Conservation (phyloP, 2,888 invertebrate genomes). For the Parelbella ahira region DNA sequence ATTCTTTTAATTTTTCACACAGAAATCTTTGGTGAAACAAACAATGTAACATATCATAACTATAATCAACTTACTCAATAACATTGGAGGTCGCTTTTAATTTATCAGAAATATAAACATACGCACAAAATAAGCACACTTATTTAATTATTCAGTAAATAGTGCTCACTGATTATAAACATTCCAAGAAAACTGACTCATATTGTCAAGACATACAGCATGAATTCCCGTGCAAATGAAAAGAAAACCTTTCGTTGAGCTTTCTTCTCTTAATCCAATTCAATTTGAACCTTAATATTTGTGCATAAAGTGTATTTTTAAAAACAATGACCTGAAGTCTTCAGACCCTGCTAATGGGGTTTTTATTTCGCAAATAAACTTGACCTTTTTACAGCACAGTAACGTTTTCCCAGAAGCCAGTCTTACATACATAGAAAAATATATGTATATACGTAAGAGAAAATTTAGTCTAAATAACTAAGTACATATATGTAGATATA, state of each 20-base stretch:
- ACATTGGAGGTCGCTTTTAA: no score
- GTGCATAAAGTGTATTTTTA: background rate
- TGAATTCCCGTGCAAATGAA: background rate
- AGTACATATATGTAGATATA: no score
- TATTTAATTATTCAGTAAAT: slow-evolving; percentile 19
- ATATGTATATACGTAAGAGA: no score
- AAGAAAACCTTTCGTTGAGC: background rate
- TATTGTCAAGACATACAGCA: background rate
- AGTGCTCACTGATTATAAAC: background rate
- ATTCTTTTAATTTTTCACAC: no score
- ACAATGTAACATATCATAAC: no score
- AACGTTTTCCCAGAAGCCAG: slow-evolving; percentile 6
- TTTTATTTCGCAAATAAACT: slow-evolving; percentile 22
- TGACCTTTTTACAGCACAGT: slow-evolving; percentile 21
- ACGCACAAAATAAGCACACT: slow-evolving; percentile 3
- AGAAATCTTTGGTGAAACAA: no score
- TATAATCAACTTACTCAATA: no score
- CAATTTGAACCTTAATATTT: background rate
- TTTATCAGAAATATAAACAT: slow-evolving; percentile 8
- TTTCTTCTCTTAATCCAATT: background rate
- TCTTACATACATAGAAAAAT: background rate
- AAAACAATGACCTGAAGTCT: background rate
- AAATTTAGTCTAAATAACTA: no score
- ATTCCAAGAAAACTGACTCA: background rate
- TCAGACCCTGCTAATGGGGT: slow-evolving; percentile 16